phyloP scores from a whole-genome alignment of 1,140 invertebrate genomes.

The Monochamus saltuarius region DNA sequence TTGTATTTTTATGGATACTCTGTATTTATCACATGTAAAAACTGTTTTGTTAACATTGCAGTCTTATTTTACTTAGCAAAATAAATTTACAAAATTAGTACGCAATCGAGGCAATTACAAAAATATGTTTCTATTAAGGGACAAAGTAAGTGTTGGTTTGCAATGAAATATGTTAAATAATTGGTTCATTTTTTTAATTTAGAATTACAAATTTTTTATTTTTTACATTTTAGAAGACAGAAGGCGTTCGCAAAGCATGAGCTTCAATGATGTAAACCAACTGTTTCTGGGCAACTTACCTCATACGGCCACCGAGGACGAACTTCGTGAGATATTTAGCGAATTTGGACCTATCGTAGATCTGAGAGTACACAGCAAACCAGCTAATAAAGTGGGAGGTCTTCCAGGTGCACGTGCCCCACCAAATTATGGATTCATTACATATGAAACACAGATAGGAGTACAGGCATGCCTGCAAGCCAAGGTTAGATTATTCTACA shows the following conservation, averaged over 20 bases:
- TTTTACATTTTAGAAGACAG: constrained; percentile 40
- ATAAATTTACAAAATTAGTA: too few relatives aligned
- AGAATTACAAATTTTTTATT: background rate
- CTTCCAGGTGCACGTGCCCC: constrained; percentile 60
- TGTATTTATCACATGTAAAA: too few relatives aligned
- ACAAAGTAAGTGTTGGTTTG: too few relatives aligned
- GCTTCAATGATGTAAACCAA: constrained; percentile 82
- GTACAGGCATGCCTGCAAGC: constrained; percentile 70
- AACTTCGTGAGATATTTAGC: constrained; percentile 78
- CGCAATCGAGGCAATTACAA: too few relatives aligned
- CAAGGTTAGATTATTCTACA: constrained; percentile 59
- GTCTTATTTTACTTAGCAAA: too few relatives aligned
- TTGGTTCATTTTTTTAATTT: constrained; percentile 1
- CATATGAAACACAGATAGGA: constrained; percentile 77
- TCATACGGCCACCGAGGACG: constrained; percentile 79
- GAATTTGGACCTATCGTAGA: constrained; percentile 76
- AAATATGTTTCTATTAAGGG: too few relatives aligned
- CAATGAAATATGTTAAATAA: too few relatives aligned
- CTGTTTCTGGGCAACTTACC: constrained; percentile 93
- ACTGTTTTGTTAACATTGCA: too few relatives aligned
- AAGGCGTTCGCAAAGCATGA: constrained; percentile 47
- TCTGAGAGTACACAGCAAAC: constrained; percentile 74
- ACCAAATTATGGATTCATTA: constrained; percentile 91
- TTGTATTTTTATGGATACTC: too few relatives aligned
- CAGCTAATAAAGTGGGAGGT: constrained; percentile 56